A percentile compares a stretch with the other conserved stretches of the same genome.
Evolutionary conservation across 2,797 vertebrate genomes (phyloP).

Genomic region (Poecilia gillii): DNA sequence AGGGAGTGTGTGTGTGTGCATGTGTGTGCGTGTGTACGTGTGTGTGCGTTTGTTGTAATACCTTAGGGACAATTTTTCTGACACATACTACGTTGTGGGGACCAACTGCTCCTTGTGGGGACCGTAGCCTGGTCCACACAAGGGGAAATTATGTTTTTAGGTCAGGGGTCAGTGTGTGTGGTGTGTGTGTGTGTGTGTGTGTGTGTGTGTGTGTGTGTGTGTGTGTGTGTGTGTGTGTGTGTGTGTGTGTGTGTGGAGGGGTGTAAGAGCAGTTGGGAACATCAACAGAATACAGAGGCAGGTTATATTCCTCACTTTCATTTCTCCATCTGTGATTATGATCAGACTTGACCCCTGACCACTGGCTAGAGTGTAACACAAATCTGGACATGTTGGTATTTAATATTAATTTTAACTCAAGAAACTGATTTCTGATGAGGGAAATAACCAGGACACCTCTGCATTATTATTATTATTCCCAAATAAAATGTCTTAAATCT

Average conservation of each 20-base stretch:
- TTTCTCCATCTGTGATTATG: conserved; percentile 82
- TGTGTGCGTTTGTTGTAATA: no score
- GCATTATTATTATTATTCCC: background rate
- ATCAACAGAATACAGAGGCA: conserved; percentile 86
- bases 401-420: background rate
- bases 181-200: conserved; percentile 22
- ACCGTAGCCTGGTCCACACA: no score
- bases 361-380: background rate
- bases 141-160: background rate
- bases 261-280: conserved; percentile 89
- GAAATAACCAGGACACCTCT: background rate
- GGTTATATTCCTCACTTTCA: background rate
- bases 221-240: conserved; percentile 22
- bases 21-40: background rate
- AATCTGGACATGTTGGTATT: background rate
- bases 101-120: no score
- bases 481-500: background rate
- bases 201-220: background rate
- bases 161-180: conserved; percentile 3
- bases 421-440: background rate
- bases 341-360: background rate
- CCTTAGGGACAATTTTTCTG: no score
- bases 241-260: background rate
- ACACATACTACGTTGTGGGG: no score
- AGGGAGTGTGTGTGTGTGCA: conserved; percentile 31